Conservation (phyloP, 2,888 invertebrate species). For the Globia sparganii region DNA sequence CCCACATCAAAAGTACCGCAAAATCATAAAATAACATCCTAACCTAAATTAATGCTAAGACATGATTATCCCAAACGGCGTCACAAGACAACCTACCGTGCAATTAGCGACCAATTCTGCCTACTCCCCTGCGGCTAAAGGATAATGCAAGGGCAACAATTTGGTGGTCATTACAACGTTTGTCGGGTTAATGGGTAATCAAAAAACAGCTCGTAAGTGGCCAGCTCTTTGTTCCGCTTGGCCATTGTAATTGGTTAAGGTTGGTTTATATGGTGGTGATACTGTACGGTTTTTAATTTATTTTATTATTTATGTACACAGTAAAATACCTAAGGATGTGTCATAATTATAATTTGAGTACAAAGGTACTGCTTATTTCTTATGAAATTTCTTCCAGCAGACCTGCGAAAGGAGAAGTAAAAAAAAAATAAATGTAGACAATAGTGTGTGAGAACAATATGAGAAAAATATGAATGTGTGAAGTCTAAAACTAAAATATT, state of each 20-base stretch:
- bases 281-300: background rate
- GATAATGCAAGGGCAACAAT: slow-evolving; percentile 62
- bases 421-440: too few relatives aligned
- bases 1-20: background rate
- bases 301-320: too few relatives aligned
- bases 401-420: too few relatives aligned
- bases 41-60: slow-evolving; percentile 38
- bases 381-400: too few relatives aligned
- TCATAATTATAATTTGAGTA: too few relatives aligned
- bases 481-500: too few relatives aligned
- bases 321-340: too few relatives aligned
- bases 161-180: slow-evolving; percentile 68
- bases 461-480: too few relatives aligned
- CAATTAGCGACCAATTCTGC: slow-evolving; percentile 62
- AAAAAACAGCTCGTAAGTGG: slow-evolving; percentile 69
- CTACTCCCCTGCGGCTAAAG: slow-evolving; percentile 58
- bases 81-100: slow-evolving; percentile 54
- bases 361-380: too few relatives aligned
- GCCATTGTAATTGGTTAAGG: slow-evolving; percentile 55
- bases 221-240: slow-evolving; percentile 65
- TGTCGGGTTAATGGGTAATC: slow-evolving; percentile 68
- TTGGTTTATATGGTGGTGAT: slow-evolving; percentile 49
- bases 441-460: too few relatives aligned
- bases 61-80: slow-evolving; percentile 45
- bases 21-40: background rate